Conservation (phyloP, 1,140 invertebrate genomes). For the Sinella curviseta region DNA sequence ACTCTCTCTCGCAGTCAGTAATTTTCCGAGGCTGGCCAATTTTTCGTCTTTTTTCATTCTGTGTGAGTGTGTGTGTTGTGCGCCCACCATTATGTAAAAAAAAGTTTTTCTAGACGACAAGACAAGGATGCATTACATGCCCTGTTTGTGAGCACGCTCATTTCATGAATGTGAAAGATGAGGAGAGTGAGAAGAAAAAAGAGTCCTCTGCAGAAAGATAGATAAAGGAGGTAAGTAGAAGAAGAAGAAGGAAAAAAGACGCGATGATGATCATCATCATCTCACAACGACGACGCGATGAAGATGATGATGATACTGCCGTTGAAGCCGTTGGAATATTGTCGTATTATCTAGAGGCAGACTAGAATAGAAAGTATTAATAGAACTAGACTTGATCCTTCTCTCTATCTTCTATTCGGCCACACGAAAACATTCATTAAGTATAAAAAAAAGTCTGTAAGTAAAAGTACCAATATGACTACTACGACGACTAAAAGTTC, state of each 20-base stretch:
- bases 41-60: not conserved
- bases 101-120: not conserved
- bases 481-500: too few relatives aligned
- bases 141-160: not conserved
- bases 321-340: not conserved
- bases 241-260: too few relatives aligned
- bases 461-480: not conserved
- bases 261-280: too few relatives aligned
- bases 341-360: not conserved
- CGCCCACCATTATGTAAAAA: not conserved
- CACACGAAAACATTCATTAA: not conserved
- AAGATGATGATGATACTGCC: not conserved
- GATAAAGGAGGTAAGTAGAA: not conserved
- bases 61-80: not conserved
- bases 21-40: slow-evolving; percentile 11
- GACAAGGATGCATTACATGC: slow-evolving; percentile 19
- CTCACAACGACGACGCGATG: too few relatives aligned
- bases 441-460: not conserved
- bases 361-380: slow-evolving; percentile 17
- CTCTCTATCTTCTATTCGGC: not conserved
- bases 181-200: slow-evolving; percentile 4
- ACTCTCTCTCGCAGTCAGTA: not conserved
- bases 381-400: slow-evolving; percentile 18
- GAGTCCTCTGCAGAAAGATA: not conserved
- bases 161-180: not conserved